A percentile compares a stretch with the other conserved stretches of the same genome.
phyloP scores from a whole-genome alignment of 2,888 invertebrate genomes.

The Temnothorax rugatulus region DNA sequence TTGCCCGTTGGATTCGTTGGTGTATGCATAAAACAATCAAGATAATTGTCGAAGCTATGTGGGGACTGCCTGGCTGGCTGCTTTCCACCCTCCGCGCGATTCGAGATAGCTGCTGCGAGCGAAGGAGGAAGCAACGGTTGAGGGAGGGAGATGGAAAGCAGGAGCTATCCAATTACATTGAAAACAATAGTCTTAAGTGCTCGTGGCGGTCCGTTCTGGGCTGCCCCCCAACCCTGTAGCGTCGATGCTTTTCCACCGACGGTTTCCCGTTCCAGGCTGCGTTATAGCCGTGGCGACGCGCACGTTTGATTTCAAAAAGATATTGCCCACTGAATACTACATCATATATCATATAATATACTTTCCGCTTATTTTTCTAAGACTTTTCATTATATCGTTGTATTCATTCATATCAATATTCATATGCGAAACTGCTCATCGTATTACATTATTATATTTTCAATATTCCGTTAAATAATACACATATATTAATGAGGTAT shows the following conservation, averaged over 20 bases:
- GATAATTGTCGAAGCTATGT: conserved; percentile 85
- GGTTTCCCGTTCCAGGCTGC: conserved; percentile 67
- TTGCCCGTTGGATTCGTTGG: conserved; percentile 68
- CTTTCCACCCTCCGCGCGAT: conserved; percentile 73
- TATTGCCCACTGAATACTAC: conserved; percentile 65
- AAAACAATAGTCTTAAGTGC: conserved; percentile 88
- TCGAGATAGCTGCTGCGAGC: conserved; percentile 68
- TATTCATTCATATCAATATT: too few relatives aligned
- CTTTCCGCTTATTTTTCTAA: neutral
- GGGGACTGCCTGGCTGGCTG: conserved; percentile 73
- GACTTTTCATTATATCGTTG: neutral
- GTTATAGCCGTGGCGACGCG: conserved; percentile 67
- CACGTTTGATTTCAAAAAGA: conserved; percentile 72
- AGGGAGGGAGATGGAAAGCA: conserved; percentile 72
- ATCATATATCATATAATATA: conserved; percentile 12
- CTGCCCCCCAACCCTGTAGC: conserved; percentile 65
- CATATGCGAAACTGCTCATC: neutral
- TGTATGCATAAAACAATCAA: conserved; percentile 86
- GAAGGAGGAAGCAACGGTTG: conserved; percentile 57
- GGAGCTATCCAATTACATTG: conserved; percentile 87
- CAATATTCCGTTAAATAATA: conserved; percentile 10
- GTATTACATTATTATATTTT: neutral
- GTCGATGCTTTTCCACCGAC: conserved; percentile 76
- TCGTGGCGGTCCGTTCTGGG: conserved; percentile 81
- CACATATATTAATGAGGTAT: neutral